A percentile compares a stretch with the other conserved stretches of the same genome.
phyloP scores from a whole-genome alignment of 92 coral and sea anemone species.

The Porites evermanni region DNA sequence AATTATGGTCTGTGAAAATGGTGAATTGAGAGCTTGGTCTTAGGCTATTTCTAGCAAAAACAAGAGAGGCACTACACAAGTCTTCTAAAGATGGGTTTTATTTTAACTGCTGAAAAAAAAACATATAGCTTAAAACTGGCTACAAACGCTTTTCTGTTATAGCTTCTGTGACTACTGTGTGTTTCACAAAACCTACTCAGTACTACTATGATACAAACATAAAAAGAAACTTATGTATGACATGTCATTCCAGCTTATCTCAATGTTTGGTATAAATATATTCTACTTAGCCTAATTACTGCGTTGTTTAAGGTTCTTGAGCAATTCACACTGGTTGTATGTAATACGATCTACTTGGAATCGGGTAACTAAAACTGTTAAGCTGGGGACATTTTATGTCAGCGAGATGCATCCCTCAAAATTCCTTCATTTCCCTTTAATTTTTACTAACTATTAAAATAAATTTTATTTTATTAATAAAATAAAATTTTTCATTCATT shows the following conservation, averaged over 20 bases:
- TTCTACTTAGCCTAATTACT: constrained; percentile 12
- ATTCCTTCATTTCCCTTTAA: neutral
- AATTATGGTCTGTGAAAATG: too few relatives aligned
- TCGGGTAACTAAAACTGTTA: neutral
- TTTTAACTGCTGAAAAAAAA: neutral
- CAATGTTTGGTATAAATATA: constrained; percentile 32
- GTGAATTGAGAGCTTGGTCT: too few relatives aligned
- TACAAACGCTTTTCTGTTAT: neutral
- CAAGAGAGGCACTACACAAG: neutral
- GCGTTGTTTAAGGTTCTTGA: neutral
- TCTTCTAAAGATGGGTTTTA: constrained; percentile 10
- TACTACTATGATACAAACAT: constrained; percentile 13
- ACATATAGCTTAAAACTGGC: neutral
- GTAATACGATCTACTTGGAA: neutral
- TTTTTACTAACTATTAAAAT: constrained; percentile 3
- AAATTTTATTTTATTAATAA: constrained; percentile 17
- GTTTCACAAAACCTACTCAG: neutral
- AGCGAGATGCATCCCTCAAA: neutral
- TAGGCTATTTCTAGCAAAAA: neutral
- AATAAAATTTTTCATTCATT: constrained; percentile 1
- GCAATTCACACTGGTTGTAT: constrained; percentile 2
- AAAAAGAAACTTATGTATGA: neutral
- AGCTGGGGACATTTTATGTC: constrained; percentile 10
- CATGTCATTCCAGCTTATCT: neutral
- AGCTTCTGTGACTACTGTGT: neutral